phyloP scores from a whole-genome alignment of 2,888 invertebrate genomes.

The Megalurothrips usitatus region DNA sequence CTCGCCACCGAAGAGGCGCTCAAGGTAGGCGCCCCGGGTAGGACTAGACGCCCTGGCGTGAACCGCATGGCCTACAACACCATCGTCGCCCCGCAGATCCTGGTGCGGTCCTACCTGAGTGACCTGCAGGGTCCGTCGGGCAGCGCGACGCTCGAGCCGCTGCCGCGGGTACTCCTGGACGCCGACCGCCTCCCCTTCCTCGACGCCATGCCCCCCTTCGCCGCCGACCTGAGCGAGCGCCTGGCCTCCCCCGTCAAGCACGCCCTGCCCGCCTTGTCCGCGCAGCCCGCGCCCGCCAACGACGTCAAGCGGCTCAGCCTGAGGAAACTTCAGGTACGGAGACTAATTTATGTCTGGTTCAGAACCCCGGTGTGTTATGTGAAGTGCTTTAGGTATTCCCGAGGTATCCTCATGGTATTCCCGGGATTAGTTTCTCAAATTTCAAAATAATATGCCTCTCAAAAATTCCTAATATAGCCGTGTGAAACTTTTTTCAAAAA shows the following conservation, averaged over 20 bases:
- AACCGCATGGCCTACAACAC: neutral
- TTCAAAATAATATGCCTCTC: too few relatives aligned
- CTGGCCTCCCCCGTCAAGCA: conserved; percentile 31
- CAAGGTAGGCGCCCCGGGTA: conserved; percentile 36
- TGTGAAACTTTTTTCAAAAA: too few relatives aligned
- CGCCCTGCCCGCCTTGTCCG: neutral
- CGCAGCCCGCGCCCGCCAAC: neutral
- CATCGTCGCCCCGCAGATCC: conserved; percentile 36
- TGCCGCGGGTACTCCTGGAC: conserved; percentile 33
- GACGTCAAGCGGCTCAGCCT: conserved; percentile 31
- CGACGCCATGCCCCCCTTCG: conserved; percentile 36
- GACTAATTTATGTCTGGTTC: too few relatives aligned
- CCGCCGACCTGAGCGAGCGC: conserved; percentile 34
- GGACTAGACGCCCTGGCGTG: neutral
- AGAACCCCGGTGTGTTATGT: neutral
- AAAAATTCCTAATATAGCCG: too few relatives aligned
- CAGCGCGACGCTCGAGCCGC: neutral
- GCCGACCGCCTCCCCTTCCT: conserved; percentile 34
- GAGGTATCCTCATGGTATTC: too few relatives aligned
- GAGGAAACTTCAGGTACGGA: conserved; percentile 38
- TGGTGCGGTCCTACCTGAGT: conserved; percentile 44
- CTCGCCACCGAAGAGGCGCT: conserved; percentile 39
- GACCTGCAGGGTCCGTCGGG: conserved; percentile 36
- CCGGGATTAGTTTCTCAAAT: too few relatives aligned
- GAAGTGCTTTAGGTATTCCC: too few relatives aligned